A percentile compares a stretch with the other conserved stretches of the same genome.
These are phyloP conservation scores for Nasua narica DNA, from an alignment of 2,797 vertebrate species.

Conservation along the genomic window DNA sequence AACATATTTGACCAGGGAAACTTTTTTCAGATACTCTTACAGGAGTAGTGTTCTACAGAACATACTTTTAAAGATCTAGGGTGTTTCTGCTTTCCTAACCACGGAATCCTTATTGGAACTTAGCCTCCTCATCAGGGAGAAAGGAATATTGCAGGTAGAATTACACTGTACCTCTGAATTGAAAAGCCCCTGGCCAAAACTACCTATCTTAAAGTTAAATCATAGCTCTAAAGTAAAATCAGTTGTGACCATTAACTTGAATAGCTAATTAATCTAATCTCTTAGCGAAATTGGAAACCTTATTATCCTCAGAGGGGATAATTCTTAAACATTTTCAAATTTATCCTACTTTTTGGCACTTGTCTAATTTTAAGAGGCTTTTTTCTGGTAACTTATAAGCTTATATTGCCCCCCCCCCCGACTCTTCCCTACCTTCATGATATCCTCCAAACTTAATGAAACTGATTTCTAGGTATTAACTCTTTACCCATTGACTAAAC, in stretches of 20 bases:
- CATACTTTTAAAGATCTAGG: background rate
- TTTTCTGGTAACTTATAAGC: background rate
- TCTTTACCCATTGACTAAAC: background rate
- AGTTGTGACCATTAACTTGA: background rate
- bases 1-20: background rate
- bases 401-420: background rate
- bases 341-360: background rate
- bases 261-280: background rate
- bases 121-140: background rate
- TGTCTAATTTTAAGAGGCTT: background rate
- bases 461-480: background rate
- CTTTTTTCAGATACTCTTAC: background rate
- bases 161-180: background rate
- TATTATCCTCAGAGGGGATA: background rate
- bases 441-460: background rate
- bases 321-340: background rate
- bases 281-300: background rate
- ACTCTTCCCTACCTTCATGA: background rate
- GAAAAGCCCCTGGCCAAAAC: background rate
- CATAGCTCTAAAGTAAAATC: background rate
- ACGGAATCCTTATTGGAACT: background rate
- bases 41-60: background rate
- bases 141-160: background rate
- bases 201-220: background rate
- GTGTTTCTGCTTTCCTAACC: background rate